Percentiles rank a stretch among this genome's conserved stretches.
Evolutionary conservation across 2,797 vertebrate genomes (phyloP).

Genomic region (Brachyalestes nurse): DNA sequence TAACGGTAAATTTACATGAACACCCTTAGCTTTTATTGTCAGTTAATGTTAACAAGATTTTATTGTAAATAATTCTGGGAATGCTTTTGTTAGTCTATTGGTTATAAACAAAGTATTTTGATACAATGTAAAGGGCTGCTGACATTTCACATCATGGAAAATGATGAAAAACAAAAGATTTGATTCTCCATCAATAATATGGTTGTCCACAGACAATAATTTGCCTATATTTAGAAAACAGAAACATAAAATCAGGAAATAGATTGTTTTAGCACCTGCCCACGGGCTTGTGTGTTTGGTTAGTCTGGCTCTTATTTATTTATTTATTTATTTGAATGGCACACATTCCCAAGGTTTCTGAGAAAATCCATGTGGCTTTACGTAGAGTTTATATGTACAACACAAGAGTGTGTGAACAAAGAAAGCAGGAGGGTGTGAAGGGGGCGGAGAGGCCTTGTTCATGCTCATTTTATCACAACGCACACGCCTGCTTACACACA

Average conservation of each 20-base stretch:
- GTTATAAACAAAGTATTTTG: no score
- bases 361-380: conserved; percentile 26
- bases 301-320: not conserved
- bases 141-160: no score
- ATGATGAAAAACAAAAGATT: not conserved
- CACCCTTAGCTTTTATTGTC: no score
- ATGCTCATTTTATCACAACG: conserved; percentile 37
- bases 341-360: conserved; percentile 11
- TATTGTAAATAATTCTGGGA: no score
- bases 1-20: no score
- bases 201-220: not conserved
- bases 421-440: conserved; percentile 31
- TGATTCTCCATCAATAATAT: not conserved
- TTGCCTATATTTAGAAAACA: not conserved
- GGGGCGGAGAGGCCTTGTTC: conserved; percentile 13
- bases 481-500: conserved; percentile 24
- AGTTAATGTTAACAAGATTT: no score
- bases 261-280: not conserved
- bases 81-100: no score
- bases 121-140: no score
- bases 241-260: not conserved
- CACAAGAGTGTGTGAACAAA: conserved; percentile 33
- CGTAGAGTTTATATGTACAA: conserved; percentile 34
- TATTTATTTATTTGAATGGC: not conserved
- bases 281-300: not conserved